Evolutionary conservation across 2,113 vertebrate species (phyloP).

Genomic region (Gymnarchus niloticus): DNA sequence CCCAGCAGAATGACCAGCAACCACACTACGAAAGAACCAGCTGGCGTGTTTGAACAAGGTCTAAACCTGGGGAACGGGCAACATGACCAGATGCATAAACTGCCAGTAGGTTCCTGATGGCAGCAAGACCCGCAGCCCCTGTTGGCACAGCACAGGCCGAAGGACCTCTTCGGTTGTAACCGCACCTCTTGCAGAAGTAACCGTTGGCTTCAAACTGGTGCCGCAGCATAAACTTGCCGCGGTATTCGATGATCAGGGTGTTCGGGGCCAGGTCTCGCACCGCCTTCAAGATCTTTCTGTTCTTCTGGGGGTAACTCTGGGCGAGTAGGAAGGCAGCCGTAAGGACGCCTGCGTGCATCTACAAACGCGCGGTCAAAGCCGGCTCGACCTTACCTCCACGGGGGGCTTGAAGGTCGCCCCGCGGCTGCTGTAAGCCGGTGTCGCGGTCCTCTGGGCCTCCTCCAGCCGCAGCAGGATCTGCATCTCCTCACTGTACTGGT

Average conservation of each 20-base stretch:
- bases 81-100: no score
- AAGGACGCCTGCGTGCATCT: constrained; percentile 24
- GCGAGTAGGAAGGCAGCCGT: background rate
- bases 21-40: no score
- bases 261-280: constrained; percentile 89
- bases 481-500: constrained; percentile 95
- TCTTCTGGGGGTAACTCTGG: constrained; percentile 94
- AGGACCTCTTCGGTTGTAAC: no score
- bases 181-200: constrained; percentile 97
- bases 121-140: background rate
- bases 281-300: constrained; percentile 94
- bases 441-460: constrained; percentile 77
- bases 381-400: constrained; percentile 76
- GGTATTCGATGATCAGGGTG: constrained; percentile 95
- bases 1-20: no score
- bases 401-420: constrained; percentile 84
- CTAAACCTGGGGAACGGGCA: background rate
- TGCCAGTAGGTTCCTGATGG: background rate
- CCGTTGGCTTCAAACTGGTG: constrained; percentile 99
- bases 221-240: constrained; percentile 96
- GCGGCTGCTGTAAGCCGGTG: constrained; percentile 76
- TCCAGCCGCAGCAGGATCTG: constrained; percentile 86
- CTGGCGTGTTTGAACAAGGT: no score
- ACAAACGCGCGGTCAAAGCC: constrained; percentile 47
- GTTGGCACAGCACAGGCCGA: background rate